These are phyloP conservation scores for Bos indicus DNA, from an alignment of 2,113 vertebrate species.

Conservation along the genomic window DNA sequence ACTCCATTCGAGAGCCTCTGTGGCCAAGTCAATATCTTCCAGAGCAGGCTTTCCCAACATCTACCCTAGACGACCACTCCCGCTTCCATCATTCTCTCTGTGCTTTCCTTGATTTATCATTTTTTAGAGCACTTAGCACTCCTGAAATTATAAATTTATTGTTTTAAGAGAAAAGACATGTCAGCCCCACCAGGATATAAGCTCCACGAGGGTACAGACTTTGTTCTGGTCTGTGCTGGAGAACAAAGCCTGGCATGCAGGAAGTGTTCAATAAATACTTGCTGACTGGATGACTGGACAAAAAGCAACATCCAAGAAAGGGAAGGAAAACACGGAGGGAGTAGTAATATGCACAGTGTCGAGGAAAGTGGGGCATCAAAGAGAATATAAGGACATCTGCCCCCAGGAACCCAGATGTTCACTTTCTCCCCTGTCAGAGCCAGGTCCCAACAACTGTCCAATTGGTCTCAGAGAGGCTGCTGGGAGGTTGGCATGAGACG, in stretches of 20 bases:
- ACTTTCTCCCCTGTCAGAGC: not conserved
- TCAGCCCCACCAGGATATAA: not conserved
- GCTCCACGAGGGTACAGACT: not conserved
- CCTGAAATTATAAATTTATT: not conserved
- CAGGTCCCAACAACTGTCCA: not conserved
- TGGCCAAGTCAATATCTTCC: not conserved
- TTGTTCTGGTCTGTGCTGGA: not conserved
- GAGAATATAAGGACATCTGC: not conserved
- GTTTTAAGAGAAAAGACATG: not conserved
- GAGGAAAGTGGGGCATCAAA: not conserved
- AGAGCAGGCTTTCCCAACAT: not conserved
- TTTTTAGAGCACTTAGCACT: not conserved
- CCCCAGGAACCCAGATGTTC: not conserved
- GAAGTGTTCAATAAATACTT: not conserved
- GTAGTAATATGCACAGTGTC: rapidly evolving
- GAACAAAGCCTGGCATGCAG: not conserved
- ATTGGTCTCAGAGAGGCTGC: not conserved
- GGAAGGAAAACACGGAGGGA: not conserved
- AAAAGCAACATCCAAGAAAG: not conserved
- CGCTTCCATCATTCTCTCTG: not conserved
- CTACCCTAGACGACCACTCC: not conserved
- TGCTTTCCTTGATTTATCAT: not conserved
- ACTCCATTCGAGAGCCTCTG: not conserved
- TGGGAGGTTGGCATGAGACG: not conserved
- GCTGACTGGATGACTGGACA: not conserved